Conservation (phyloP, 35 echinoderm and acorn worm genomes). For the Ophioderma brevispina region DNA sequence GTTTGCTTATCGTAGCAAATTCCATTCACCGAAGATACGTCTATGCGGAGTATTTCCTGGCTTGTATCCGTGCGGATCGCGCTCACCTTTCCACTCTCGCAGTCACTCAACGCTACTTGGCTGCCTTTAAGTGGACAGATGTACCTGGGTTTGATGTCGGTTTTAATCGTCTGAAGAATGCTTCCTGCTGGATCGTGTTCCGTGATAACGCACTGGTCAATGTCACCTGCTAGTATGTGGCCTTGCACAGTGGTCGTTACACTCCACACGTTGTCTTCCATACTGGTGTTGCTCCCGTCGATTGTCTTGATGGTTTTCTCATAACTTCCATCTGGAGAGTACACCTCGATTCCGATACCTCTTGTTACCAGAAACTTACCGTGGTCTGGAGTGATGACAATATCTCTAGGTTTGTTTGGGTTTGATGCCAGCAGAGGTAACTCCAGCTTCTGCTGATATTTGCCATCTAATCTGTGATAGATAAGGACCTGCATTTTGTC, state of each 20-base stretch:
- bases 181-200: neutral
- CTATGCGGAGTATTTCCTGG: neutral
- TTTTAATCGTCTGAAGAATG: neutral
- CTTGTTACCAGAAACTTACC: neutral
- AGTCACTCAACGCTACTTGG: neutral
- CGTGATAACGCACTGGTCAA: neutral
- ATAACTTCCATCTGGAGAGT: neutral
- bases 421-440: neutral
- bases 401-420: neutral
- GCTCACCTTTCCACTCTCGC: neutral
- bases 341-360: neutral
- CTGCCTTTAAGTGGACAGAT: neutral
- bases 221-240: neutral
- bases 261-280: neutral
- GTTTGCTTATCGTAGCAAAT: constrained; percentile 1
- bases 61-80: neutral
- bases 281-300: neutral
- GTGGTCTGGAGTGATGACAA: neutral
- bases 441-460: neutral
- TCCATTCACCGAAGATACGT: neutral
- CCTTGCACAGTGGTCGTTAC: neutral
- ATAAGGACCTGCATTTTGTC: neutral
- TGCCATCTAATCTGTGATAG: neutral
- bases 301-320: constrained; percentile 1
- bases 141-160: neutral